Evolutionary conservation across 2,113 vertebrate species (phyloP), one percentile per base, ranked within the genome.

Genomic region (Daboia siamensis): DNA sequence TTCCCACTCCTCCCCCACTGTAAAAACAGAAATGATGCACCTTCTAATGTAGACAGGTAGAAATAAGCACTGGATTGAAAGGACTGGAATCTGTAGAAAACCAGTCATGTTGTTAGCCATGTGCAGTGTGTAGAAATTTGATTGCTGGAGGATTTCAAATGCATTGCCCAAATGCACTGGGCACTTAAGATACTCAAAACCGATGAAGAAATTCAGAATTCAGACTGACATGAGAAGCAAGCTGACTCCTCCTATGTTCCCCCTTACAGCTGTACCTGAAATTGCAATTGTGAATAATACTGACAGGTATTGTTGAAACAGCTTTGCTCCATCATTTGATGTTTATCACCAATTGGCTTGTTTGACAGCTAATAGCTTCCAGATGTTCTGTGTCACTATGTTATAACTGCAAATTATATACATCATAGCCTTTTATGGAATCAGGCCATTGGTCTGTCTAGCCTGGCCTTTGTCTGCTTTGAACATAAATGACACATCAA

Each of bases 301-400:
- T 96, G 96, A 93, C 94, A 95, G 91, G 74, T 90, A 87, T n/a
- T 94, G 95, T 94, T 92, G 89, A 80, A 91, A 91, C 90, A 90
- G 90, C 90, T 92, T 94, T 93, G 46, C 86, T 95, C 91, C 91
- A 88, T 97, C 95, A 94, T 96, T 74, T 89, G 87, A 9, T 94
- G 91, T 51, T 97, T 95, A 94, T 95, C 93, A 93, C 93, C 94
- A 96, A 95, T 96, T 96, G 96, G 95, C 94, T 91, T 91, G 86
- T 69, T 94, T 96, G 95, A 95, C 94, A 96, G 91, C 88, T 93
- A n/a, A 89, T 93, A 95, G 95, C 94, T 96, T 94, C 94, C 96
- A 93, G 93, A 85, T 90, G 59, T 89, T 94, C 80, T 80, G 90
- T 90, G 93, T 95, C 59, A 8, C 92, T 56, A 29, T 69, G 93